These are phyloP conservation scores for Lithodes maja DNA, from an alignment of 2,888 invertebrate genomes.

Conservation along the genomic window DNA sequence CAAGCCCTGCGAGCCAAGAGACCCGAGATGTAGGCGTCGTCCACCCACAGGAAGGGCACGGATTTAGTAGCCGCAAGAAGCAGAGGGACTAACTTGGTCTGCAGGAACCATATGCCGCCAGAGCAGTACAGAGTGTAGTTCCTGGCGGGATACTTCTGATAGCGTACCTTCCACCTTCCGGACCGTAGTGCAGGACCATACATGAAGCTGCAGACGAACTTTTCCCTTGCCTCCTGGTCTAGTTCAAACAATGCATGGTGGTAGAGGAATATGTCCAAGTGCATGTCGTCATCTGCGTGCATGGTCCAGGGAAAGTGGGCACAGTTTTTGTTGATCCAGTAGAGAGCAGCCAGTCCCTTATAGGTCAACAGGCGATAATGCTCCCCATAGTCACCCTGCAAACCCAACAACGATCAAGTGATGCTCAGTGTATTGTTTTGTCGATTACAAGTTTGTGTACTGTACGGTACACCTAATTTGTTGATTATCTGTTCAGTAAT, in stretches of 20 bases:
- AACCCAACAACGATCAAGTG: conserved; percentile 46
- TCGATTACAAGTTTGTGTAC: too few relatives aligned
- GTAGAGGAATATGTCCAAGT: conserved; percentile 69
- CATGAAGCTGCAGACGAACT: conserved; percentile 48
- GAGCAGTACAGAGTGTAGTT: conserved; percentile 73
- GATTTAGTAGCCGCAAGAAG: conserved; percentile 73
- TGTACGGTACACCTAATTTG: too few relatives aligned
- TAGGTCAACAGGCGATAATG: conserved; percentile 71
- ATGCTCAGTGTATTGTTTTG: too few relatives aligned
- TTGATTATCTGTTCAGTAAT: too few relatives aligned
- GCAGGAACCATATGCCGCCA: conserved; percentile 73
- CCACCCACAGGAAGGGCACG: conserved; percentile 77
- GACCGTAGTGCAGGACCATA: conserved; percentile 71
- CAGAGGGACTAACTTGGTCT: conserved; percentile 71
- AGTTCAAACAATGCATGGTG: conserved; percentile 8
- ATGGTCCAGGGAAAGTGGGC: conserved; percentile 66
- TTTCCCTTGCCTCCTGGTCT: neutral
- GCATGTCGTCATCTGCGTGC: conserved; percentile 72
- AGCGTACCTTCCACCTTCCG: conserved; percentile 72
- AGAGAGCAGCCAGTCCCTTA: conserved; percentile 71
- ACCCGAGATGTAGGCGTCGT: conserved; percentile 77
- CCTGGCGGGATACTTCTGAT: conserved; percentile 72
- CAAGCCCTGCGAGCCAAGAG: conserved; percentile 69
- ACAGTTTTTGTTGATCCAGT: conserved; percentile 71
- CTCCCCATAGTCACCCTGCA: conserved; percentile 71